Base-by-base conservation (phyloP, 2,888 invertebrate genomes). In the Drosophila putrida region DNA sequence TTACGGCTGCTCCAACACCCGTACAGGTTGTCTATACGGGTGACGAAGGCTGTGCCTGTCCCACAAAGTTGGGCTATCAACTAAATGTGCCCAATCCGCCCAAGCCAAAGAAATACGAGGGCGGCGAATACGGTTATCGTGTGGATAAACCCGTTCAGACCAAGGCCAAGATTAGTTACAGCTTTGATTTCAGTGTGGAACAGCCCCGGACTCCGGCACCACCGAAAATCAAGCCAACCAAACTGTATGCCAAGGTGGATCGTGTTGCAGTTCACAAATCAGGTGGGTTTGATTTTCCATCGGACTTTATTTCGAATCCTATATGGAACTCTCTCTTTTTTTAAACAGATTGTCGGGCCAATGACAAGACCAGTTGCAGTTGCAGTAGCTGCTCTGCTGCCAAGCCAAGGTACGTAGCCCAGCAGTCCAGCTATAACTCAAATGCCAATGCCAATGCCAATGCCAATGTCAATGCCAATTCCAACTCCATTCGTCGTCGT, bases 151-250 rank as follows among this genome's bases (percentile, higher is more conserved):
- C 91, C 9, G 65, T 77, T 2, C 77, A 71, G 50, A 41, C 88
- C 6, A 86, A 88, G 64, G 75, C 88, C 5, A 84, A 88, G 59
- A 85, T 91, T 4, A 78, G 83, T 27, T 91, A 91, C 33, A 88
- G 85, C 44, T 90, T 92, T 35, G 92, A 92, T 57, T 90, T 91
- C 27, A 79, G 80, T 33, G 90, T 91, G 5, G 91, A 92, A 59
- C 84, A 91, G 35, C 92, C 92, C 0, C 74, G 79, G 9, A 68
- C 80, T 6, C 83, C 85, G 0, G 27, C 71, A 8, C 79, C 80
- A 4, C 74, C 73, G 1, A 75, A 76, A 15, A 11, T 44, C 6
- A 66, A 72, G 9, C 86, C 85, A 28, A 59, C 70, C 38, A 77
- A 89, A 43, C 72, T 91, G 2, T 89, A 78, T 27, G 88, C 90